These are phyloP conservation scores for Chlorodrepanis virens DNA, from an alignment of 2,113 vertebrate species.

Conservation along the genomic window DNA sequence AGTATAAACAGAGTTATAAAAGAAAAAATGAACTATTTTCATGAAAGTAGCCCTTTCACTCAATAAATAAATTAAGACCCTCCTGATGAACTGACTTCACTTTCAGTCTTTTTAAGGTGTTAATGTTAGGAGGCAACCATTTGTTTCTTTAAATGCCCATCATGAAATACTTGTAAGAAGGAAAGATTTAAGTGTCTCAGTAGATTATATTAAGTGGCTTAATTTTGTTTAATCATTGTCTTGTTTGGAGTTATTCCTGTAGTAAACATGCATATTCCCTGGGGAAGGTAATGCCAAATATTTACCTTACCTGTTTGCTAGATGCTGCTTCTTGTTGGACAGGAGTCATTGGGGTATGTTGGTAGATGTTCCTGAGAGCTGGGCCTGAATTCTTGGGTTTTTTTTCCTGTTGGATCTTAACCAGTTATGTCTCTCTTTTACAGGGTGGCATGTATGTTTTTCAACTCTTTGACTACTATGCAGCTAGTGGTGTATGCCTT, in stretches of 20 bases:
- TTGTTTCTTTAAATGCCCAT: conserved; percentile 1
- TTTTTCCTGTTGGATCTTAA: not conserved
- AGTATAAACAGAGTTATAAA: not conserved
- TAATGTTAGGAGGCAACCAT: not conserved
- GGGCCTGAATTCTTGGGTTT: not conserved
- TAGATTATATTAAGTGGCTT: conserved; percentile 4
- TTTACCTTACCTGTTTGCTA: not conserved
- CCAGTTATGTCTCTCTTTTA: not conserved
- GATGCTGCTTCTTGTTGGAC: not conserved
- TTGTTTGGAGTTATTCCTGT: conserved; percentile 13
- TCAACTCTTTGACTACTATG: conserved; percentile 99
- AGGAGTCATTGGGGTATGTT: not conserved
- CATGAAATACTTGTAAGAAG: conserved; percentile 1
- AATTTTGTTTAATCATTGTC: not conserved
- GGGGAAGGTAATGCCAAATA: not conserved
- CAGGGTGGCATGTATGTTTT: conserved; percentile 99
- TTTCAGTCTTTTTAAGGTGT: not conserved
- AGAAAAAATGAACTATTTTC: not conserved
- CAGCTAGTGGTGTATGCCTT: conserved; percentile 99
- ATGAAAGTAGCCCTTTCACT: not conserved
- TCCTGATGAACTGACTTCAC: not conserved
- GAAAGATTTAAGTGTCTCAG: not conserved
- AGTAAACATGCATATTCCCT: conserved; percentile 4
- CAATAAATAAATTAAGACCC: not conserved
- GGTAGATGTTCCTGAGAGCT: not conserved